Base-by-base conservation (phyloP, 2,113 vertebrate species). In the Callithrix jacchus region DNA sequence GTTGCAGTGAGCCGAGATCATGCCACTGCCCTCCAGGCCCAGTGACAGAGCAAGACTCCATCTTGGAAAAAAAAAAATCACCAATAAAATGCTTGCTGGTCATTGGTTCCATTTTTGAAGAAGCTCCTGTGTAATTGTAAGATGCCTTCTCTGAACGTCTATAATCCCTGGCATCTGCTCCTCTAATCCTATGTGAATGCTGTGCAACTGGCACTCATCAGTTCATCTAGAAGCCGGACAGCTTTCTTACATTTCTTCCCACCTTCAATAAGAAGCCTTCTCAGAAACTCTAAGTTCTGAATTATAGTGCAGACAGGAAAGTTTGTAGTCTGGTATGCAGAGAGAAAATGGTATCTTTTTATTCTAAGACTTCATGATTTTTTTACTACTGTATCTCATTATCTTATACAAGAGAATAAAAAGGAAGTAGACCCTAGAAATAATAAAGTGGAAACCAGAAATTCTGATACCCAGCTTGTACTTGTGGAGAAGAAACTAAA, bases 281-380 rank as follows among this genome's bases (percentile, higher is more conserved):
- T 82, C 47, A 71, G 86, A 70, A 56, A 84, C 8, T 27, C 8
- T 9, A 79, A 20, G 5, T n/a, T 25, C 79, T 85, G 47, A 95
- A 86, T 25, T 61, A 21, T 12, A 18, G 52, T 71, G 76, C 91
- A 52, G 80, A 88, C 20, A 54, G 54, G 32, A 54, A 73, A 20
- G 23, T 42, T 11, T 35, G 18, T n/a, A 52, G 49, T 90, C 40
- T 95, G 70, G n/a, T 70, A 52, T 2, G 14, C 27, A 93, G 73
- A 89, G 25, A 71, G 47, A 86, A 93, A 89, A 91, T 30, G 76
- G 37, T 87, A 93, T 92, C 66, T 91, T 97, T 87, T 96, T 66
- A 93, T 81, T 88, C 70, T 81, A 95, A 90, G 25, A 35, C 49
- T 81, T 93, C 25, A 52, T 49, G 45, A 82, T 83, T 73, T 89